These are phyloP conservation scores for Eilema depressum DNA, from an alignment of 2,888 invertebrate species.

Conservation along the genomic window DNA sequence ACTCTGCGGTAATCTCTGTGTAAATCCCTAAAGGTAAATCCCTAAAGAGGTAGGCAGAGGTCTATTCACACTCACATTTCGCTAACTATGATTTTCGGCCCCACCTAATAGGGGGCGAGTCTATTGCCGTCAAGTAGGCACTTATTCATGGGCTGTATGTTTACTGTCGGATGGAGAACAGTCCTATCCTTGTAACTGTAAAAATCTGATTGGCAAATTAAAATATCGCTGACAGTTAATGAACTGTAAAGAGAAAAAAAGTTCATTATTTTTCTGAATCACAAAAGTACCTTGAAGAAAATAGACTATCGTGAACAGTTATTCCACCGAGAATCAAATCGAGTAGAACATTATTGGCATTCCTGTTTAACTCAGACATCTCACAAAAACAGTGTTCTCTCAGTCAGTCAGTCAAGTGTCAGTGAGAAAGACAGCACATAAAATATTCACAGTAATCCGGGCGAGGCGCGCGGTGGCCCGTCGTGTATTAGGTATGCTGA, in stretches of 20 bases:
- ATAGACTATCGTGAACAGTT: neutral
- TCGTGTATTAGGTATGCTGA: neutral
- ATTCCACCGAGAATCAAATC: neutral
- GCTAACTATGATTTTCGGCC: too few relatives aligned
- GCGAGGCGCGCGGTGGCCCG: neutral
- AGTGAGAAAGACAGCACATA: neutral
- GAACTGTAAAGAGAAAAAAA: neutral
- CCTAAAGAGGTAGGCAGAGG: too few relatives aligned
- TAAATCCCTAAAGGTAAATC: too few relatives aligned
- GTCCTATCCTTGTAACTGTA: too few relatives aligned
- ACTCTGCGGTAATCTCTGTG: too few relatives aligned
- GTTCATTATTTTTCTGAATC: neutral
- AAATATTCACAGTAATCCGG: neutral
- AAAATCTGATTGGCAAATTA: too few relatives aligned
- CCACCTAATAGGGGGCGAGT: too few relatives aligned
- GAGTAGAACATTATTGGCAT: neutral
- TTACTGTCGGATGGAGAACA: too few relatives aligned
- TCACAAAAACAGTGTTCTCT: neutral
- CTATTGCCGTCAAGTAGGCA: too few relatives aligned
- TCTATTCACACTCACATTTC: too few relatives aligned
- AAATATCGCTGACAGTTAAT: too few relatives aligned
- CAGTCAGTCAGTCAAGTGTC: neutral
- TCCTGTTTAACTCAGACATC: constrained; percentile 1
- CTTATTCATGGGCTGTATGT: too few relatives aligned
- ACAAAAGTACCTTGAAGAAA: neutral